Percentiles rank a stretch among this genome's conserved stretches.
phyloP scores from a whole-genome alignment of 1,140 invertebrate genomes.

The Diplogasteroides magnus region DNA sequence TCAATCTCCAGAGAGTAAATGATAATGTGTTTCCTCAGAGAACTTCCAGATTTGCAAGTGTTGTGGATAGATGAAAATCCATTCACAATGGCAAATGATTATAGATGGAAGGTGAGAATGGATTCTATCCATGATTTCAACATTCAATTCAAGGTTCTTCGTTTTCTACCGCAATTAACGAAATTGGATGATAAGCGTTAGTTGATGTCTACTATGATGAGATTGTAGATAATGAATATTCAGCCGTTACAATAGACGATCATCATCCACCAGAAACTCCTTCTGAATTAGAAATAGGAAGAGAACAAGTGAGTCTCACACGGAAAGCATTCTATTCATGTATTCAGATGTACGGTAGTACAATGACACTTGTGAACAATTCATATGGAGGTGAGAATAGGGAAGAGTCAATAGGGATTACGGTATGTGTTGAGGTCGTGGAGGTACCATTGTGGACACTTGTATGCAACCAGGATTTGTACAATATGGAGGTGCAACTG shows the following conservation, averaged over 20 bases:
- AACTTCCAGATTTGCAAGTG: conserved; percentile 25
- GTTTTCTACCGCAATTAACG: conserved; percentile 32
- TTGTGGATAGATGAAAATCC: conserved; percentile 43
- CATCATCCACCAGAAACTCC: conserved; percentile 19
- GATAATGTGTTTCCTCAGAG: background rate
- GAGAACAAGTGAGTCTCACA: background rate
- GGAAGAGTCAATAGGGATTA: too few relatives aligned
- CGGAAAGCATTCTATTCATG: too few relatives aligned
- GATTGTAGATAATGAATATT: conserved; percentile 14
- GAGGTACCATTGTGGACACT: conserved; percentile 18
- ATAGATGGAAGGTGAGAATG: conserved; percentile 30
- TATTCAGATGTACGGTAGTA: background rate
- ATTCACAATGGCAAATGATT: conserved; percentile 29
- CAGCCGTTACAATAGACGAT: conserved; percentile 26
- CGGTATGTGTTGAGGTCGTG: conserved; percentile 8
- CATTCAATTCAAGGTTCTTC: too few relatives aligned
- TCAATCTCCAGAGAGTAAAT: background rate
- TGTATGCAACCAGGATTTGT: conserved; percentile 20
- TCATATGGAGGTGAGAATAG: background rate
- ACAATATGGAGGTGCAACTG: conserved; percentile 11
- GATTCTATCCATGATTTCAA: too few relatives aligned
- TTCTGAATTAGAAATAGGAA: conserved; percentile 16
- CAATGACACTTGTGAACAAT: background rate
- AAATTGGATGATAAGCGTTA: conserved; percentile 38
- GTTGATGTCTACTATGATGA: background rate